Conservation (phyloP, 1,140 invertebrate genomes). For the Brachionus manjavacas region DNA sequence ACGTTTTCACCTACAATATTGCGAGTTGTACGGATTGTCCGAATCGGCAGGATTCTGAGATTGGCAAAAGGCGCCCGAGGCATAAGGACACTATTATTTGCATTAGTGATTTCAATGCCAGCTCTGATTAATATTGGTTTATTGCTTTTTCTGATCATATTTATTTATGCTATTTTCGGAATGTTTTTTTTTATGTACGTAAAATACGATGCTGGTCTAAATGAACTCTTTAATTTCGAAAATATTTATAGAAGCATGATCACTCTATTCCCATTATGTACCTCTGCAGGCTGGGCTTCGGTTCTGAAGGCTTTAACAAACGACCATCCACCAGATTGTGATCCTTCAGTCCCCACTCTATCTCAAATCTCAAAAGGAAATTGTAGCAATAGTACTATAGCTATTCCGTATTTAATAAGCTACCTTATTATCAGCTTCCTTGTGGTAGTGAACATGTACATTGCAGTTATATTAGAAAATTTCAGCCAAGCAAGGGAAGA, state of each 20-base stretch:
- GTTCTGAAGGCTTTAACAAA: conserved; percentile 92
- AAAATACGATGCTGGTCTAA: conserved; percentile 81
- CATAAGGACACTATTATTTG: conserved; percentile 90
- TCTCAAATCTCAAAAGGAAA: conserved; percentile 77
- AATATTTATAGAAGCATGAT: conserved; percentile 98
- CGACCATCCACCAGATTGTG: conserved; percentile 72
- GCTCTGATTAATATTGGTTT: conserved; percentile 97
- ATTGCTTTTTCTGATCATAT: conserved; percentile 94
- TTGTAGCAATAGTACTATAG: conserved; percentile 84
- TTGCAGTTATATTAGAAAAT: conserved; percentile 96
- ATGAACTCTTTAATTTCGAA: conserved; percentile 95
- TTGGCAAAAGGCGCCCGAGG: conserved; percentile 95
- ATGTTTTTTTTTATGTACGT: conserved; percentile 99
- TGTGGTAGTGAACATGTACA: conserved; percentile 99
- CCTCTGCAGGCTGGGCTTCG: conserved; percentile 92
- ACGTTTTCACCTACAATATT: conserved; percentile 86
- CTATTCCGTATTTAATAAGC: conserved; percentile 85
- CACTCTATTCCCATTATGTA: conserved; percentile 95
- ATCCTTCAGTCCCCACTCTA: conserved; percentile 63
- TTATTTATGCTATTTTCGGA: conserved; percentile 97
- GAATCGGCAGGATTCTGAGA: conserved; percentile 90
- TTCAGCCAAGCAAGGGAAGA: conserved; percentile 96
- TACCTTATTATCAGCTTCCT: conserved; percentile 96
- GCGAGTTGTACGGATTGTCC: conserved; percentile 91
- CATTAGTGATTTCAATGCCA: conserved; percentile 92